Conservation (phyloP, 2,888 invertebrate genomes). For the Neoaliturus tenellus region DNA sequence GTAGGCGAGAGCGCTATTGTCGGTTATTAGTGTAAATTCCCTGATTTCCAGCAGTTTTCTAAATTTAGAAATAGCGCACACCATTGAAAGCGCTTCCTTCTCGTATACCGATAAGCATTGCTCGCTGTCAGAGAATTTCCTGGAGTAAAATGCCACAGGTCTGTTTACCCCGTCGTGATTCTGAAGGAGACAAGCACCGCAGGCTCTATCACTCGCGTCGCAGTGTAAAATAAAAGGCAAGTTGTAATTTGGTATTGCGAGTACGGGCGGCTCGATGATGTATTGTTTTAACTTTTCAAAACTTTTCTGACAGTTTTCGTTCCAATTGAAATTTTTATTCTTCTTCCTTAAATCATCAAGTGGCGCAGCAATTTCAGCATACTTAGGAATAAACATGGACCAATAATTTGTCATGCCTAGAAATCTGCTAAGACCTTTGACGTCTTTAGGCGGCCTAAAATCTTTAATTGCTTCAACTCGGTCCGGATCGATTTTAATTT, state of each 20-base stretch:
- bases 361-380: constrained; percentile 14
- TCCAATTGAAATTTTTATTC: constrained; percentile 17
- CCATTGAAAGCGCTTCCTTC: no score
- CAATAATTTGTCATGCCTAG: no score
- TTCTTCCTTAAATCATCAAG: constrained; percentile 41
- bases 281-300: constrained; percentile 1
- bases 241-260: background rate
- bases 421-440: no score
- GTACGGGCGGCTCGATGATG: background rate
- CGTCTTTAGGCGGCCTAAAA: no score
- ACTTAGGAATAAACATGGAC: constrained; percentile 12
- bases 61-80: no score
- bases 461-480: no score
- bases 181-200: background rate
- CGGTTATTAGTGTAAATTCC: no score
- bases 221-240: background rate
- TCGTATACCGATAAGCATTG: no score
- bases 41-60: no score
- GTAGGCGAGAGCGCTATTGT: no score
- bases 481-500: no score
- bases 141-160: background rate
- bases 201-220: background rate
- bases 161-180: background rate
- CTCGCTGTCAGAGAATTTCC: no score
- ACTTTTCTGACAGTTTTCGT: background rate